These are phyloP conservation scores for Pinna nobilis DNA, from an alignment of 1,140 invertebrate species.

Conservation along the genomic window DNA sequence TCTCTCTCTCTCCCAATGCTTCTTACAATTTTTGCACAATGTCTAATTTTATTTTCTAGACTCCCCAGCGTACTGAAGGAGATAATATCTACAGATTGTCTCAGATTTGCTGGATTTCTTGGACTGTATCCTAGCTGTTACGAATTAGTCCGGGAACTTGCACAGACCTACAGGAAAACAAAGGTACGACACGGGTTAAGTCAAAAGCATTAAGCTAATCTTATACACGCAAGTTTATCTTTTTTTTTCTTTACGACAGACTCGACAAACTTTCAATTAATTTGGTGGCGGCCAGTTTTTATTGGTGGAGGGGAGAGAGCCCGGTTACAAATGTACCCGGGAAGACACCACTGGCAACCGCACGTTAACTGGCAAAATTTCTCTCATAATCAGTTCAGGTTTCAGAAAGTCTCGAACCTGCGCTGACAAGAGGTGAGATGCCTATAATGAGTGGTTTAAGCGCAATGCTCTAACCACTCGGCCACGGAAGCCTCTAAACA, in stretches of 20 bases:
- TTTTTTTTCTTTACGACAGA: conserved; percentile 1
- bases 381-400: too few relatives aligned
- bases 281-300: too few relatives aligned
- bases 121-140: conserved; percentile 65
- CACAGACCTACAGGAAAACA: conserved; percentile 43
- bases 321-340: too few relatives aligned
- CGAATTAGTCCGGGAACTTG: conserved; percentile 52
- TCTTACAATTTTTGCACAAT: background rate
- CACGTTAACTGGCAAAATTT: too few relatives aligned
- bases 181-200: conserved; percentile 43
- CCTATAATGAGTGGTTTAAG: too few relatives aligned
- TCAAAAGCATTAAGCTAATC: background rate
- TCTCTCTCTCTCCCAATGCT: background rate
- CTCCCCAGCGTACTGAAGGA: conserved; percentile 45
- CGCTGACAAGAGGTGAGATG: too few relatives aligned
- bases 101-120: conserved; percentile 58
- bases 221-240: background rate
- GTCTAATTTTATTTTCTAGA: conserved; percentile 35
- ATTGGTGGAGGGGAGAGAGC: too few relatives aligned
- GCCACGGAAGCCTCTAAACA: too few relatives aligned
- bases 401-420: too few relatives aligned
- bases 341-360: too few relatives aligned
- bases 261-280: too few relatives aligned
- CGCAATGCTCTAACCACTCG: too few relatives aligned
- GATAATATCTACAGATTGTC: conserved; percentile 53